Conservation (phyloP, 2,797 vertebrate species). For the Furcifer pardalis region DNA sequence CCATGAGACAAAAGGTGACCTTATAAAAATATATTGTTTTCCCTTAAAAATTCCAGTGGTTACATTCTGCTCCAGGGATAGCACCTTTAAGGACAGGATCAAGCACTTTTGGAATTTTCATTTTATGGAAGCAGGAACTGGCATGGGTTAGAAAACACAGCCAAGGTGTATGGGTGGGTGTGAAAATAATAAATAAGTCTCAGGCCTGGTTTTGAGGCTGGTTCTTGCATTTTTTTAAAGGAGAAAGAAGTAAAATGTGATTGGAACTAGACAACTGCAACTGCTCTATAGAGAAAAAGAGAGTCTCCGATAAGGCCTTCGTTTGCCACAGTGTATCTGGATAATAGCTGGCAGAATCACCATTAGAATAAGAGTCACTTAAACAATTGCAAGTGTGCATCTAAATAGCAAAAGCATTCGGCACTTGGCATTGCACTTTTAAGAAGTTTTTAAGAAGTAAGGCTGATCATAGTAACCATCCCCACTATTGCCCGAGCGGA, state of each 20-base stretch:
- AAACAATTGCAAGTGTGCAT: conserved; percentile 70
- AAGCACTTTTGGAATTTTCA: conserved; percentile 46
- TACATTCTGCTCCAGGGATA: conserved; percentile 67
- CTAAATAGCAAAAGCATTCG: conserved; percentile 73
- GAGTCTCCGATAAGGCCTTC: conserved; percentile 59
- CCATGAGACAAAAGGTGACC: conserved; percentile 72
- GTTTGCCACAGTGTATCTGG: conserved; percentile 57
- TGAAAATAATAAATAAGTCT: no score
- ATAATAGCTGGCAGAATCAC: conserved; percentile 65
- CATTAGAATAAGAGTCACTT: conserved; percentile 67
- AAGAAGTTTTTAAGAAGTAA: conserved; percentile 70
- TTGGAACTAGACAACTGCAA: conserved; percentile 48
- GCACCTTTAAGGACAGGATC: conserved; percentile 55
- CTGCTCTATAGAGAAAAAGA: conserved; percentile 55
- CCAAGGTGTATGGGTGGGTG: background rate
- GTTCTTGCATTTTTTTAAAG: conserved; percentile 18
- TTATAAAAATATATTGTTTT: conserved; percentile 65
- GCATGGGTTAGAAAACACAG: conserved; percentile 54
- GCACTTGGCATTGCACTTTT: conserved; percentile 71
- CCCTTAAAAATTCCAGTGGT: conserved; percentile 70
- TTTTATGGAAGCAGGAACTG: conserved; percentile 33
- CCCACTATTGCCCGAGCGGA: conserved; percentile 75
- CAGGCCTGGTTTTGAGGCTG: background rate
- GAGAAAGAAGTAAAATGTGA: conserved; percentile 60
- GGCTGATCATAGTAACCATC: conserved; percentile 74